Evolutionary conservation across 2,888 invertebrate species (phyloP).

Genomic region (Gastrophysa polygoni): DNA sequence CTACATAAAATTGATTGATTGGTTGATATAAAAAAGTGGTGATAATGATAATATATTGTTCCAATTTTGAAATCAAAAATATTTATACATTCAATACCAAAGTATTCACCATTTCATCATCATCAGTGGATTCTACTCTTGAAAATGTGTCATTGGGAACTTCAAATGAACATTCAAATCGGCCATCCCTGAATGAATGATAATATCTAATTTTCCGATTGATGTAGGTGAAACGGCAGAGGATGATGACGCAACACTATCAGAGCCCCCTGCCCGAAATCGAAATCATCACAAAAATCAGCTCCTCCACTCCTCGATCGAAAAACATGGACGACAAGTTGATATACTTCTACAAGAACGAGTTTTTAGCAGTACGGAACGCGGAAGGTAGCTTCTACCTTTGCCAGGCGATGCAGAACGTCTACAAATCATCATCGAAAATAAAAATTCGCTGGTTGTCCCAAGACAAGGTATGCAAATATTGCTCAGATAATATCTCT

Average conservation of each 20-base stretch:
- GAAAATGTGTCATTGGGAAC: no score
- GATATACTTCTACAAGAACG: conserved; percentile 88
- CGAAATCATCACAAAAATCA: conserved; percentile 76
- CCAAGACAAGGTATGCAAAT: conserved; percentile 70
- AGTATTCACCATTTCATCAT: no score
- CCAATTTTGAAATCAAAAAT: no score
- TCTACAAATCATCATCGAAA: conserved; percentile 82
- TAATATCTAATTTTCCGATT: no score
- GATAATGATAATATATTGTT: no score
- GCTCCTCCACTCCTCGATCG: conserved; percentile 63
- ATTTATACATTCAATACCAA: no score
- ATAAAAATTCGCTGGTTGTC: conserved; percentile 92
- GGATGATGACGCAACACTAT: conserved; percentile 77
- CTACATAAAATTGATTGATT: no score
- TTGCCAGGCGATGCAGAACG: conserved; percentile 89
- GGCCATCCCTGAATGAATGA: no score
- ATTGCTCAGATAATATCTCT: no score
- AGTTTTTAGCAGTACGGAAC: conserved; percentile 90
- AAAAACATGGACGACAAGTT: conserved; percentile 76
- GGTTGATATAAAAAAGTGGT: no score
- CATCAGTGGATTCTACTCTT: no score
- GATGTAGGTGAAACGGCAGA: conserved; percentile 59
- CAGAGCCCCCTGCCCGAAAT: conserved; percentile 83
- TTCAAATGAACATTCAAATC: no score
- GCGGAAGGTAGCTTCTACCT: conserved; percentile 87